Evolutionary conservation across 2,888 invertebrate species (phyloP).

Genomic region (Eudemis profundana): DNA sequence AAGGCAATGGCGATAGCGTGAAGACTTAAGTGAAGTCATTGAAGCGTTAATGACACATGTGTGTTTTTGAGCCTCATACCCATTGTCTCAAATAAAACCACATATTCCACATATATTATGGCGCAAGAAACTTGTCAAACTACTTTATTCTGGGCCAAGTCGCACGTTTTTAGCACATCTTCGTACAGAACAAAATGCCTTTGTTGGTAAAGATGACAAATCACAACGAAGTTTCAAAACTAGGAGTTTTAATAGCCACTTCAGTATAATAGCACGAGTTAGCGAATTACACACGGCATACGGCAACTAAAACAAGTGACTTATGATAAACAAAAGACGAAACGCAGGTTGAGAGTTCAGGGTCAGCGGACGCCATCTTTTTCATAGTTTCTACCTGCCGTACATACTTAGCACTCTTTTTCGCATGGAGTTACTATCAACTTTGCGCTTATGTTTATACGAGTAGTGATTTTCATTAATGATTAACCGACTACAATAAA

Average conservation of each 20-base stretch:
- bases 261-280: slow-evolving; percentile 8
- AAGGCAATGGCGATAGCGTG: too few species aligned
- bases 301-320: slow-evolving; percentile 35
- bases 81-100: neutral
- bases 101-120: neutral
- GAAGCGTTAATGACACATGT: too few species aligned
- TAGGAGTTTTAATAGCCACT: neutral
- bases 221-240: neutral
- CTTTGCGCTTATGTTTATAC: too few species aligned
- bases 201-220: neutral
- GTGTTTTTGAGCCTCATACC: neutral
- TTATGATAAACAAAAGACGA: slow-evolving; percentile 42
- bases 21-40: too few species aligned
- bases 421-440: too few species aligned
- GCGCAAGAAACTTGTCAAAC: neutral
- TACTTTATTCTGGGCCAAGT: neutral
- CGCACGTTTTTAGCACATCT: slow-evolving; percentile 7
- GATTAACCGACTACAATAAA: too few species aligned
- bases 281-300: slow-evolving; percentile 29
- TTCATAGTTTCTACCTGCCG: slow-evolving; percentile 6
- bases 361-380: slow-evolving; percentile 46
- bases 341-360: slow-evolving; percentile 57
- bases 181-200: neutral
- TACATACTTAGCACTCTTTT: too few species aligned
- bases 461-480: too few species aligned